Conservation (phyloP, 92 coral and sea anemone species). For the Bergia puertoricense region DNA sequence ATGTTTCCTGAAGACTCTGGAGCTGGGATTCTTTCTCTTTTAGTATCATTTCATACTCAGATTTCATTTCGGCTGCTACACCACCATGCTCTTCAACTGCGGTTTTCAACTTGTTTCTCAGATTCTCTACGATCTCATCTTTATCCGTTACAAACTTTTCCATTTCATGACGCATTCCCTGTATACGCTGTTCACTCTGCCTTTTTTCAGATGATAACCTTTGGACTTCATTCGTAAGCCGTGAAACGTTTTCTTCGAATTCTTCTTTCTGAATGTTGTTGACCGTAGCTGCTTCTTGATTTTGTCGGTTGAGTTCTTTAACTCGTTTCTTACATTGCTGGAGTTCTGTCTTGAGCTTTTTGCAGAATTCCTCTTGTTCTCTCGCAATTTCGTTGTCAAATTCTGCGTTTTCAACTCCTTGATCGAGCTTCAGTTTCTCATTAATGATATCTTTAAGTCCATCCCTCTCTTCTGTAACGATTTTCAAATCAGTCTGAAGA, state of each 20-base stretch:
- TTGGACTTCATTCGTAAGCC: slow-evolving; percentile 48
- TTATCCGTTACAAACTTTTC: slow-evolving; percentile 66
- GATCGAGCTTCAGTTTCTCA: slow-evolving; percentile 35
- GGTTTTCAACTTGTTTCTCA: slow-evolving; percentile 53
- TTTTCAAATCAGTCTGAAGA: slow-evolving; percentile 19
- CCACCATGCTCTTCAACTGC: slow-evolving; percentile 55
- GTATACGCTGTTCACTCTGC: slow-evolving; percentile 72
- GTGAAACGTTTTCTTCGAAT: slow-evolving; percentile 52
- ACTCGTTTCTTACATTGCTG: neutral
- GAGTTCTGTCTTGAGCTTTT: slow-evolving; percentile 48
- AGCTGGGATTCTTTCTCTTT: slow-evolving; percentile 48
- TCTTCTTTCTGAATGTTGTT: slow-evolving; percentile 56
- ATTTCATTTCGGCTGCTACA: slow-evolving; percentile 43
- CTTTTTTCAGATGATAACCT: slow-evolving; percentile 66
- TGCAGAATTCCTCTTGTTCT: slow-evolving; percentile 37
- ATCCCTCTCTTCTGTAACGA: slow-evolving; percentile 27
- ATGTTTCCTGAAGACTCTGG: slow-evolving; percentile 28
- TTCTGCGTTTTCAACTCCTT: slow-evolving; percentile 21
- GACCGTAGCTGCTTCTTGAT: slow-evolving; percentile 40
- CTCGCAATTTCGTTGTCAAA: slow-evolving; percentile 40
- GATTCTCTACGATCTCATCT: slow-evolving; percentile 62
- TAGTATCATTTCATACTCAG: slow-evolving; percentile 57
- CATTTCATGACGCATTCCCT: slow-evolving; percentile 79
- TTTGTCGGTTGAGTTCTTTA: slow-evolving; percentile 40
- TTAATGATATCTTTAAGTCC: neutral